phyloP scores from a whole-genome alignment of 2,797 vertebrate species.

The Pseudomugil gertrudae region DNA sequence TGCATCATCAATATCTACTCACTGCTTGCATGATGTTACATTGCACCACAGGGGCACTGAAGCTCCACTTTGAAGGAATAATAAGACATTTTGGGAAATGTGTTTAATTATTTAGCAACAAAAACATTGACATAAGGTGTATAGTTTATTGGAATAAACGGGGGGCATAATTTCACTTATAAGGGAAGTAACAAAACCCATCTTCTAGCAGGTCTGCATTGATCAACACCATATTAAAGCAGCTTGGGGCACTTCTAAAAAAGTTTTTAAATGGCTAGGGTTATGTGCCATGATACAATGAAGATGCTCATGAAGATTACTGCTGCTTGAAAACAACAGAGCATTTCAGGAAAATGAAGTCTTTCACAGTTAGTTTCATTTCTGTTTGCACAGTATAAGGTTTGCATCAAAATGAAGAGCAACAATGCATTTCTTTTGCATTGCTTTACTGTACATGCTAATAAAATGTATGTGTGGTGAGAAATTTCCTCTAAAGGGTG shows the following conservation, averaged over 20 bases:
- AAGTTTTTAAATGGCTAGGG: not conserved
- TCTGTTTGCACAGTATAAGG: not conserved
- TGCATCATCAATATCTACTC: conserved; percentile 65
- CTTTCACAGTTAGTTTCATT: not conserved
- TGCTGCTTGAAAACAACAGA: not conserved
- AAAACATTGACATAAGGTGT: conserved; percentile 12
- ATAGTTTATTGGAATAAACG: conserved; percentile 58
- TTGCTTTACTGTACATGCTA: not conserved
- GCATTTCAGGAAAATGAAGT: not conserved
- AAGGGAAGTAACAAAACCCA: not conserved
- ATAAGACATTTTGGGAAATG: not conserved
- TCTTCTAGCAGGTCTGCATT: not conserved
- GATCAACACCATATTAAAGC: not conserved
- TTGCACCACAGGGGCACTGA: conserved; percentile 26
- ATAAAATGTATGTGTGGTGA: not conserved
- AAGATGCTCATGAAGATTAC: not conserved
- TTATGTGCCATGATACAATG: not conserved
- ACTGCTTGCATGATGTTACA: conserved; percentile 29
- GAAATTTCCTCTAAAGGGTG: not conserved
- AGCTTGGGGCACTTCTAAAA: not conserved
- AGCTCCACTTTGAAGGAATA: conserved; percentile 17
- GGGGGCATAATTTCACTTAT: not conserved
- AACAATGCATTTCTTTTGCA: not conserved
- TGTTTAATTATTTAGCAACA: not conserved
- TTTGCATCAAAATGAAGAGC: not conserved